phyloP scores from a whole-genome alignment of 2,888 invertebrate genomes.

The Sceliomorpha sp. region DNA sequence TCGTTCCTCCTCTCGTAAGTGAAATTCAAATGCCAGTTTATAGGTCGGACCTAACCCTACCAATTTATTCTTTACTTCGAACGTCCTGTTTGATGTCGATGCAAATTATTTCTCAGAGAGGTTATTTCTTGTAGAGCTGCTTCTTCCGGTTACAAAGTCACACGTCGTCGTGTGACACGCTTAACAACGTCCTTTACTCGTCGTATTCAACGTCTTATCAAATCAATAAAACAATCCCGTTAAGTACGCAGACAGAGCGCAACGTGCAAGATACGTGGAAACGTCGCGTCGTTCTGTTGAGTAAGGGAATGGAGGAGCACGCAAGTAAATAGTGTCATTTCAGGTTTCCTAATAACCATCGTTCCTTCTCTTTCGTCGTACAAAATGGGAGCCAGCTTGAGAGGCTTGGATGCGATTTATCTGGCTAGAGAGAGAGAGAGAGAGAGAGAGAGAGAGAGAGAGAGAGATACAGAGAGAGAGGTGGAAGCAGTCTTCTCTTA shows the following conservation, averaged over 20 bases:
- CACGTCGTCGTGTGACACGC: too few species aligned
- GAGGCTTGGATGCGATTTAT: conserved; percentile 66
- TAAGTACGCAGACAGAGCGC: conserved; percentile 28
- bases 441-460: too few species aligned
- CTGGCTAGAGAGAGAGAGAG: conserved; percentile 62
- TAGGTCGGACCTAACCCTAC: neutral
- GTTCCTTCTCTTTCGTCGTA: conserved; percentile 31
- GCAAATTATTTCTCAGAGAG: conserved; percentile 16
- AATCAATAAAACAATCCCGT: conserved; percentile 28
- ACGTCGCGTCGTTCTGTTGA: conserved; percentile 33
- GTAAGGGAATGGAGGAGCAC: conserved; percentile 36
- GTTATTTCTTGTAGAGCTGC: too few species aligned
- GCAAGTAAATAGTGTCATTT: conserved; percentile 51
- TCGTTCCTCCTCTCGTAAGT: too few species aligned
- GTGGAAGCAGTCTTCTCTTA: conserved; percentile 53
- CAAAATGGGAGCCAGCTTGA: conserved; percentile 33
- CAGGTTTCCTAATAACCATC: conserved; percentile 45
- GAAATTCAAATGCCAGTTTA: too few species aligned
- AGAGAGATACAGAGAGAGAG: conserved; percentile 57
- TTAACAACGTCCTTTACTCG: too few species aligned
- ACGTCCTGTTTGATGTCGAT: conserved; percentile 15
- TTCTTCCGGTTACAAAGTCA: too few species aligned
- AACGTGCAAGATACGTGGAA: conserved; percentile 14
- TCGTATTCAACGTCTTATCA: conserved; percentile 9
- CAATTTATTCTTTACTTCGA: conserved; percentile 22